Evolutionary conservation across 2,113 vertebrate genomes (phyloP).

Genomic region (Cryptomyrus ogoouensis): DNA sequence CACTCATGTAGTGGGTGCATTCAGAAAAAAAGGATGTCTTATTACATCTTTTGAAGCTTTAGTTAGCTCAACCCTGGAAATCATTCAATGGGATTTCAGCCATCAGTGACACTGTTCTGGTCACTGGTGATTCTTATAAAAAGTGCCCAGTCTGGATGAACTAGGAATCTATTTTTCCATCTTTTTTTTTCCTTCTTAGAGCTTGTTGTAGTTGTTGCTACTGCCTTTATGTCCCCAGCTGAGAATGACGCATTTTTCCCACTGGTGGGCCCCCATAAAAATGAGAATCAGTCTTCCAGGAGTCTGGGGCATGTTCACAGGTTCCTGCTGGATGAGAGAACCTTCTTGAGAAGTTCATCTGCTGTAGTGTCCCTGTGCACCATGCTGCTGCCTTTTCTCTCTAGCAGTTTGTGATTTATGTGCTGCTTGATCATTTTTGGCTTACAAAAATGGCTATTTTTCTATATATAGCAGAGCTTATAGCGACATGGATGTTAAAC

Average conservation of each 20-base stretch:
- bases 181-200: slow-evolving; percentile 23
- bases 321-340: background rate
- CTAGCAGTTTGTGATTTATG: background rate
- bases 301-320: background rate
- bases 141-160: slow-evolving; percentile 25
- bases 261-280: background rate
- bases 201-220: slow-evolving; percentile 32
- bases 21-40: slow-evolving; percentile 31
- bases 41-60: slow-evolving; percentile 45
- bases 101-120: slow-evolving; percentile 37
- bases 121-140: slow-evolving; percentile 25
- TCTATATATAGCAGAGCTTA: background rate
- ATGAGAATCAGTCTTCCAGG: background rate
- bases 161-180: slow-evolving; percentile 25
- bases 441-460: background rate
- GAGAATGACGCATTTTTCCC: background rate
- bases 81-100: slow-evolving; percentile 21
- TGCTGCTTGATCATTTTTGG: background rate
- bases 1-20: slow-evolving; percentile 35
- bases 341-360: background rate
- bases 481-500: background rate
- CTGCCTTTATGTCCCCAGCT: slow-evolving; percentile 23
- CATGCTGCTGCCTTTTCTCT: background rate
- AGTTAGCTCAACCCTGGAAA: slow-evolving; percentile 42
- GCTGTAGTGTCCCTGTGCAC: background rate